These are phyloP conservation scores for Mandrillus leucophaeus DNA, from an alignment of 2,113 vertebrate genomes.

Conservation along the genomic window DNA sequence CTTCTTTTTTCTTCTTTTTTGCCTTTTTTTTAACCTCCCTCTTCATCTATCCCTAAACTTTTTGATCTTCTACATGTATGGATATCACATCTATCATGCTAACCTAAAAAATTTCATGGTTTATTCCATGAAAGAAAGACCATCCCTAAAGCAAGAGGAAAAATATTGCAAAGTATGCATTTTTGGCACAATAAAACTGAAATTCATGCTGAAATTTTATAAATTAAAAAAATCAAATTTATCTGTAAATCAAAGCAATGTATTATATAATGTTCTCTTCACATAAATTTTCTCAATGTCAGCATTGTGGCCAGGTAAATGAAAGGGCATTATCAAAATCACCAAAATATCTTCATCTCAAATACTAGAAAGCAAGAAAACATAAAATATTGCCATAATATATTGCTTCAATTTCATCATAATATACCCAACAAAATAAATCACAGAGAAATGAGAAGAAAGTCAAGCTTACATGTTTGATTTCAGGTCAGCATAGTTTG, in stretches of 20 bases:
- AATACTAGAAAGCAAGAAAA: background rate
- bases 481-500: background rate
- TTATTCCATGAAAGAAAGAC: background rate
- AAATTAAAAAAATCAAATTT: background rate
- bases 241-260: background rate
- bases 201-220: background rate
- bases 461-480: background rate
- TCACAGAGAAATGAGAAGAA: background rate
- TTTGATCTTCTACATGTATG: background rate
- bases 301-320: background rate
- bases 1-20: background rate
- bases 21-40: background rate
- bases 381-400: too few relatives aligned
- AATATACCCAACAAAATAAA: background rate
- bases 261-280: background rate
- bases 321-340: background rate
- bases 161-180: too few relatives aligned
- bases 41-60: background rate
- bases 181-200: background rate
- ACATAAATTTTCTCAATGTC: background rate
- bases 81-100: background rate
- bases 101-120: background rate
- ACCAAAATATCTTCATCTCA: background rate
- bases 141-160: background rate
- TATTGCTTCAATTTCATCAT: background rate